Base-by-base conservation (phyloP, 2,888 invertebrate genomes). In the Sinhomidia bicolor region DNA sequence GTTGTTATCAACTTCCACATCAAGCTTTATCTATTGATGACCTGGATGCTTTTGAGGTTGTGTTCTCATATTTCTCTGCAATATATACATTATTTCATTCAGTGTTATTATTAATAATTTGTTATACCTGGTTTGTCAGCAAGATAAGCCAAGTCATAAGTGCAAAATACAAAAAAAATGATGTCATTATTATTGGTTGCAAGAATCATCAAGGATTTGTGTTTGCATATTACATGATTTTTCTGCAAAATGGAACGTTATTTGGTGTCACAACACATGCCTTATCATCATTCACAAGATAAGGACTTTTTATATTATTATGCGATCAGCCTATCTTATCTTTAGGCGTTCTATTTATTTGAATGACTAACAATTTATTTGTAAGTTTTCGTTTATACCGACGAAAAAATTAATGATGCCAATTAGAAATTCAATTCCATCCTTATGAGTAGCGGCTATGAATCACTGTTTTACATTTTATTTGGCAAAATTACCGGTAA, bases 11-110 rank as follows among this genome's bases (percentile, higher is more conserved):
- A 44, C 47, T 82, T 51, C 17, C 47, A 60, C 83, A 44, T 32
- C 5, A 57, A 41, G 57, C 12, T 51, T 85, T 85, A 85, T 85
- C 85, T 20, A 32, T 47, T 51, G 76, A 76, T 85, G 85, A 14
- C 79, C 85, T 85, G 79, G 17, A 85, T 85, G 79, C 36, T 62
- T 60, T 7, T 80, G 60, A 36, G 41, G 1, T 44, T 26, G 44
- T 6, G 7, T 26, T 12, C 0, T 5, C 10, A 1, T 26, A 23
- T 4, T 23, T 2, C 14, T 47, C 26, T 74, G 20, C 10, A 26
- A 10, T 74, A 47, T 44, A 71, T 71, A 29, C 32, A 62, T 32
- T 65, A 1, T 23, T 47, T 47, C 10, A n/a, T n/a, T n/a, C n/a
- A n/a, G n/a, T n/a, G n/a, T n/a, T n/a, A n/a, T n/a, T 47, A 47